Evolutionary conservation across 2,113 vertebrate species (phyloP).

Genomic region (Aramus guarauna): DNA sequence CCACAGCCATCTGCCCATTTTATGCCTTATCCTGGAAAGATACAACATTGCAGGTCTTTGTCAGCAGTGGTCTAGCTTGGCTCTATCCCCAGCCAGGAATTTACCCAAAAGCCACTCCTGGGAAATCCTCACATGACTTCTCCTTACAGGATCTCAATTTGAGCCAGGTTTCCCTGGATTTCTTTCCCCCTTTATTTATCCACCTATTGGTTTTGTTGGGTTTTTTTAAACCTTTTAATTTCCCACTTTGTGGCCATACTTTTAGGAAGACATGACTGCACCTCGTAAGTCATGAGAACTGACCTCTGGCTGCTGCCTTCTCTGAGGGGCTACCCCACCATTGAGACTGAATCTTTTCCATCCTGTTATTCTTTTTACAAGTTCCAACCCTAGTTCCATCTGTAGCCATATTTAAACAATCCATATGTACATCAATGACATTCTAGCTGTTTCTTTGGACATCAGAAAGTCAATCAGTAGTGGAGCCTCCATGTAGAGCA

Average conservation of each 20-base stretch:
- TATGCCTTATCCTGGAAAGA: slow-evolving; percentile 2
- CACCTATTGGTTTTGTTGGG: neutral
- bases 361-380: neutral
- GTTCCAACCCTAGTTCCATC: neutral
- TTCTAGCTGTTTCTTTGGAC: neutral
- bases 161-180: neutral
- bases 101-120: neutral
- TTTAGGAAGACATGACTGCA: neutral
- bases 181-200: neutral
- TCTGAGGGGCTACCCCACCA: neutral
- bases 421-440: accelerated
- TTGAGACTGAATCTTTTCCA: neutral
- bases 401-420: neutral
- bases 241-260: neutral
- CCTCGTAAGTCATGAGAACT: neutral
- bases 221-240: neutral
- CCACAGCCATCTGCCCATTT: neutral
- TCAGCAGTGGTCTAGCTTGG: neutral
- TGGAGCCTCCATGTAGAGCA: neutral
- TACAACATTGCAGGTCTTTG: neutral
- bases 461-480: neutral
- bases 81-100: neutral
- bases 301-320: neutral
- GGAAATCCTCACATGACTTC: neutral
- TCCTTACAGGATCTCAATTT: neutral